A percentile compares a stretch with the other conserved stretches of the same genome.
Conservation (phyloP, 2,797 vertebrate species). For the Podarcis lilfordi region DNA sequence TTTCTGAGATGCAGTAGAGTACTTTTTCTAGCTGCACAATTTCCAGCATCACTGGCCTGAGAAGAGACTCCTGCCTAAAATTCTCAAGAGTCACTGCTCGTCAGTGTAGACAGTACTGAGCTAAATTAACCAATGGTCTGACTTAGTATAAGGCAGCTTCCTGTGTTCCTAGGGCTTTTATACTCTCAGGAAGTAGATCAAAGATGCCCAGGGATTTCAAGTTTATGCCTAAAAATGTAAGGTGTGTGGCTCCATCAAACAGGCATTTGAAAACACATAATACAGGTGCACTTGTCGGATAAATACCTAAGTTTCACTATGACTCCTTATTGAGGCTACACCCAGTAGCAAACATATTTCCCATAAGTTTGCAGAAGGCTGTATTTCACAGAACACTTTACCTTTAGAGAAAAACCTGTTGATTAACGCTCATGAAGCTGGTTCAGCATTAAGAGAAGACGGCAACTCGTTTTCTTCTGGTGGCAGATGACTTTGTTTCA, state of each 20-base stretch:
- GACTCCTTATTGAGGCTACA: background rate
- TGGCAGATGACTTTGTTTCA: constrained; percentile 45
- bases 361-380: background rate
- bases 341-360: background rate
- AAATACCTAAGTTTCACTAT: background rate
- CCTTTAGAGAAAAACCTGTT: constrained; percentile 5
- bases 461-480: constrained; percentile 35
- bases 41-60: too few relatives aligned
- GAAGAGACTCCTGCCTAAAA: too few relatives aligned
- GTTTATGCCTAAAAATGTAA: background rate
- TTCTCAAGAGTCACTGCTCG: too few relatives aligned
- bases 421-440: constrained; percentile 9
- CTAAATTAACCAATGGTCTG: too few relatives aligned
- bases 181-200: background rate
- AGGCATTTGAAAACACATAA: background rate
- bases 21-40: background rate
- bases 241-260: background rate
- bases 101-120: too few relatives aligned
- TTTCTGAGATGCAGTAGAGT: background rate
- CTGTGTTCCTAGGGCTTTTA: background rate
- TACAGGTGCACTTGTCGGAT: background rate
- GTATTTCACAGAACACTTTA: background rate
- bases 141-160: too few relatives aligned
- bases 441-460: background rate
- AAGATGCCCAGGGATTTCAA: background rate